Percentiles rank a stretch among this genome's conserved stretches.
Conservation (phyloP, 2,113 vertebrate species). For the Mirounga angustirostris region DNA sequence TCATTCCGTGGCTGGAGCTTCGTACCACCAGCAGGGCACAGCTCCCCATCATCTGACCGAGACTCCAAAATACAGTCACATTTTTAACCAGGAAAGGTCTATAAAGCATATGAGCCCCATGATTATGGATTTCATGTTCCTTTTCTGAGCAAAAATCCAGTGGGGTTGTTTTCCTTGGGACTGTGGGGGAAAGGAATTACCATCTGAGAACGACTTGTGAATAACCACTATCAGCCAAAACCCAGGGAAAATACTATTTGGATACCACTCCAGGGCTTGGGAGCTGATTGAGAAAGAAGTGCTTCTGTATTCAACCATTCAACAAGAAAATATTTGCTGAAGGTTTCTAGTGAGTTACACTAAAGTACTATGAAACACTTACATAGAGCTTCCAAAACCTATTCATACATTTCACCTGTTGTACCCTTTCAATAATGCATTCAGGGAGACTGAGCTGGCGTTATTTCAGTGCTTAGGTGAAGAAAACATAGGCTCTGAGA, state of each 20-base stretch:
- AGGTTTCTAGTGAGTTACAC: not conserved
- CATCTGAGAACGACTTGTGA: constrained; percentile 16
- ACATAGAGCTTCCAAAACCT: not conserved
- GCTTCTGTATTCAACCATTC: not conserved
- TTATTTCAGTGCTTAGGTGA: not conserved
- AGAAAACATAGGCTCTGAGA: not conserved
- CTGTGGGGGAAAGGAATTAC: not conserved
- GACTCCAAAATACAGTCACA: not conserved
- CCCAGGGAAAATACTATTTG: not conserved
- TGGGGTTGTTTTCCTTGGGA: not conserved
- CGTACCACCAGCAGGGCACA: not conserved
- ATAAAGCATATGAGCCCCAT: not conserved
- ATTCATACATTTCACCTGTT: not conserved
- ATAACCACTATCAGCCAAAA: not conserved
- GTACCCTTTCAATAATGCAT: not conserved
- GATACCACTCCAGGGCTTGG: not conserved
- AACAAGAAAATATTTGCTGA: not conserved
- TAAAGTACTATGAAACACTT: constrained; percentile 39
- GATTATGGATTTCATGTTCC: not conserved
- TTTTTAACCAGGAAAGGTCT: not conserved
- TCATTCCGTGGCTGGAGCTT: not conserved
- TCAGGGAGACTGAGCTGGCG: not conserved
- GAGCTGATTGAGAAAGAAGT: constrained; percentile 9
- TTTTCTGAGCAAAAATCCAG: not conserved
- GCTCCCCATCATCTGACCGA: not conserved